phyloP scores from a whole-genome alignment of 1,140 invertebrate species.

The Centruroides sculpturatus region DNA sequence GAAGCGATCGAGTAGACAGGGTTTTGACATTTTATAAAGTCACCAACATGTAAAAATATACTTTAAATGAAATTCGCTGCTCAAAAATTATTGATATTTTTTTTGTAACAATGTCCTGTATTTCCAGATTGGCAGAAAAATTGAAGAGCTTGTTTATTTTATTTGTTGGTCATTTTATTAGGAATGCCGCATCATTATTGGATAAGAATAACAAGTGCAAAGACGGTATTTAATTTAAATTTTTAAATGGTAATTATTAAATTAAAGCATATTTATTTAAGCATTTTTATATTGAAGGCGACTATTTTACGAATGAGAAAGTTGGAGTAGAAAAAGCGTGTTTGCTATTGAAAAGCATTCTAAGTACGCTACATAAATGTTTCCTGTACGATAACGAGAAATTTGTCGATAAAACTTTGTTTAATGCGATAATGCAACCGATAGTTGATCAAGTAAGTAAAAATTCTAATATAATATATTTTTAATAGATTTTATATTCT shows the following conservation, averaged over 20 bases:
- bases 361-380: constrained; percentile 56
- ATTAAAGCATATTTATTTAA: too few species aligned
- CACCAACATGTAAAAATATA: constrained; percentile 25
- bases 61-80: too few species aligned
- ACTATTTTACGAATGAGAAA: not conserved
- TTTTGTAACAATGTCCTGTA: too few species aligned
- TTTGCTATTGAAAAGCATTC: constrained; percentile 46
- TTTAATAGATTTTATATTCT: too few species aligned
- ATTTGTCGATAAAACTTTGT: constrained; percentile 69
- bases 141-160: constrained; percentile 75
- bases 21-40: constrained; percentile 64
- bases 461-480: too few species aligned
- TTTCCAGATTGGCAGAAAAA: constrained; percentile 46
- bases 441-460: constrained; percentile 54
- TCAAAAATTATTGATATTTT: too few species aligned
- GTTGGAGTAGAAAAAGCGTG: constrained; percentile 25
- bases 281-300: too few species aligned
- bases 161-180: constrained; percentile 71
- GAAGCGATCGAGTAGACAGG: constrained; percentile 32
- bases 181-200: constrained; percentile 56
- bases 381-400: constrained; percentile 63
- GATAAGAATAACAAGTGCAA: constrained; percentile 23
- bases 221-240: not conserved
- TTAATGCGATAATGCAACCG: constrained; percentile 64
- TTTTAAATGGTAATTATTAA: too few species aligned